Base-by-base conservation (phyloP, 2,888 invertebrate genomes). In the Stenchaetothrips biformis region DNA sequence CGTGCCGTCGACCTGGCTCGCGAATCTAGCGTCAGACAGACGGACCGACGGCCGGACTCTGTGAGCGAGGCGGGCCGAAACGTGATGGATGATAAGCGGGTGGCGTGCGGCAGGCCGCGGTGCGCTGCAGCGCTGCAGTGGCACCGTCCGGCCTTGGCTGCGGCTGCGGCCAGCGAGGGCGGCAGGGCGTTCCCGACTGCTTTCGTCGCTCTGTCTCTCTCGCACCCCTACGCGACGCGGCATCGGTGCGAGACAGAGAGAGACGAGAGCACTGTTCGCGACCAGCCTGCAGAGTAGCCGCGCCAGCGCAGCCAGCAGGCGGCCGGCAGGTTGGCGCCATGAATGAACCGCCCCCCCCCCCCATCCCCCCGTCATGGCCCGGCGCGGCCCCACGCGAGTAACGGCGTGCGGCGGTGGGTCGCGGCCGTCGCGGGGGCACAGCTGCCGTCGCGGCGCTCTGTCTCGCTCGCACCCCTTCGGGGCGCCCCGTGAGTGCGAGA, bases 301-400 rank as follows among this genome's bases (percentile, higher is more conserved):
- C 16, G 59, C 59, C 59, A 59, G 59, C 59, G 4, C 2, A 37
- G 37, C 37, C 37, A 37, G 37, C 37, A 53, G 53, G 37, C 37
- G 37, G 37, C 37, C 37, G 37, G 37, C 79, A 48, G 27, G 27
- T 62, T 77, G 59, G 78, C 67, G 67, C 81, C 77, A 59, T 81
- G 82, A 82, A 82, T 82, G 81, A 82, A 82, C 78, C 81, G 21
- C 79, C 80, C 6, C 25, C 25, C 67, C 67, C 7, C 67, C 53
- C 53, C 53, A 0, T 13, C 67, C 2, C n/a, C 3, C 67, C 67
- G 37, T 37, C 37, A 37, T 21, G n/a, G 67, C 67, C 53, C 80
- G 82, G 80, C 80, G 80, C 80, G 78, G 78, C 78, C 80, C 48
- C 80, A 80, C 79, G 80, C 53, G 81, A 80, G 80, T 82, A 80